Evolutionary conservation across 2,113 vertebrate species (phyloP), one percentile per base, ranked within the genome.

Genomic region (Forbesichthys agassizii): DNA sequence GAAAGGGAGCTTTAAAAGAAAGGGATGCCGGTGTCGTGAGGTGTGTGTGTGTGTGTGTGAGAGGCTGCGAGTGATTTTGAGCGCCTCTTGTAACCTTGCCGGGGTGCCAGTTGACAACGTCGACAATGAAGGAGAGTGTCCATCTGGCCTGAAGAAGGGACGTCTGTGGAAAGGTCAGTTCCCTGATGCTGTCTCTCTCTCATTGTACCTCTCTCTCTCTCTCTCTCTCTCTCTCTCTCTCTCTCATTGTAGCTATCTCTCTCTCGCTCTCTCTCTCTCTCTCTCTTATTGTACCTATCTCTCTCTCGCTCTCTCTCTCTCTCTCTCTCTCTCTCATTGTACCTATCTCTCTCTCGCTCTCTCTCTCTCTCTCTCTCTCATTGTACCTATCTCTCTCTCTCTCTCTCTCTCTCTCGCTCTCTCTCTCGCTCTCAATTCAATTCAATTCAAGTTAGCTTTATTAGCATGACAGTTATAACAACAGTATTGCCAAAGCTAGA

Each of bases 101-200:
- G 73, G 46, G 67, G 68, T 86, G 84, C 87, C 89, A 86, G 90
- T 87, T 84, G 84, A 90, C 89, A 89, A 89, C 87, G 86, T 88
- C 84, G 85, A 84, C 82, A 87, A 85, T 88, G 81, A 74, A 56
- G 56, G 46, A 55, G 42, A 64, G 63, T 81, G 80, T 82, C 61
- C 53, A 48, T 16, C 6, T 10, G 52, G 52, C 52, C 52, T 18
- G 11, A 61, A 33, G 64, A 36, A 77, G 73, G 64, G 49, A 62
- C 58, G 36, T 4, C 33, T 68, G 56, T 61, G 33, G 78, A 79
- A 76, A 81, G 76, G 73, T 79, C 66, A 55, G 65, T 33, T 12
- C 11, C 54, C 75, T 27, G 60, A 55, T 42, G 64, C 71, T 66
- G 51, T 57, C 12, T 75, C 56, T 64, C 18, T 55, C 27, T 64